Base-by-base conservation (phyloP, 2,113 vertebrate genomes). In the Lophura nycthemera region DNA sequence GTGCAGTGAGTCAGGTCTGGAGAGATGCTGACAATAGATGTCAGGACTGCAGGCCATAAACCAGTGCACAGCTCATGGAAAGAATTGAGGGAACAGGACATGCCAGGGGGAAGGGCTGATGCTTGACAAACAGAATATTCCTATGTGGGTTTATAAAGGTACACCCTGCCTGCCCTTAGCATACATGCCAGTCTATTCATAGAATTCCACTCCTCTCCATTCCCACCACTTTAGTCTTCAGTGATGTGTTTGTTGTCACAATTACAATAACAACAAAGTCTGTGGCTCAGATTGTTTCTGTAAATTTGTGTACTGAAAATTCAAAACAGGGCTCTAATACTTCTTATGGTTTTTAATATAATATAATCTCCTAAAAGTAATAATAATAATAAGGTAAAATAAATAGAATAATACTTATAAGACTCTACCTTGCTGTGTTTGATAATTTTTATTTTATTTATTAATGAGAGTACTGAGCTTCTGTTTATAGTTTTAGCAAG, bases 371-470 rank as follows among this genome's bases (percentile, higher is more conserved):
- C 56, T 30, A 94, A 90, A 13, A 72, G 16, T 38, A 38, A 38
- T 61, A 61, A 15, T 60, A 60, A 13, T 52, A 56, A 56, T 56
- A 30, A 30, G 18, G 13, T 24, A 61, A 32, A 59, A 59, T 57
- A 57, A 57, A 36, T 19, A 74, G 75, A 65, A 78, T 81, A 86
- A 78, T 81, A 89, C 65, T 66, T 72, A 86, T 67, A 22, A 57
- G n/a, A 70, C 4, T 81, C 5, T 74, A 83, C 34, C 32, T 86
- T 69, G 20, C 8, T 45, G 50, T 34, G 16, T 30, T 80, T 69
- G 47, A 89, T 66, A 66, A 40, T 63, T 89, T 70, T 74, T 63
- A 38, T 45, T 89, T 89, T 80, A 48, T 82, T 91, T 94, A 93
- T 80, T 90, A 81, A 78, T 88, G 34, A 72, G 40, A 69, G 47